These are phyloP conservation scores for Alethe castanea DNA, from an alignment of 2,113 vertebrate species.

Conservation along the genomic window DNA sequence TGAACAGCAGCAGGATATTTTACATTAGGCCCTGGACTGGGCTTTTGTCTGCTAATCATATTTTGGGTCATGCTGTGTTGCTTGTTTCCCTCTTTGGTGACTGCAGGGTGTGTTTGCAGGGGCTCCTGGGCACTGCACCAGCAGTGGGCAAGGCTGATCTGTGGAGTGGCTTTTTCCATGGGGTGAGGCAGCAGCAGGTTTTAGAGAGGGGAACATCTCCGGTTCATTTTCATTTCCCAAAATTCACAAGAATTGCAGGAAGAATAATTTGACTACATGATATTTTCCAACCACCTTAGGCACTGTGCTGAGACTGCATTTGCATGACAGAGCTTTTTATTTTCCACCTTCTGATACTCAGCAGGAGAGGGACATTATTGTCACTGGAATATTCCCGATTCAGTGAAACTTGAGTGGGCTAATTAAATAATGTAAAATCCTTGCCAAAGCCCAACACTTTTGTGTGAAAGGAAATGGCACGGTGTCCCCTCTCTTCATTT, in stretches of 20 bases:
- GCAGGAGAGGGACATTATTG: constrained; percentile 53
- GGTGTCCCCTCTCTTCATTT: not conserved
- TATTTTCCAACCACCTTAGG: constrained; percentile 28
- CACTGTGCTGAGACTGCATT: constrained; percentile 42
- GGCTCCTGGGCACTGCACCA: not conserved
- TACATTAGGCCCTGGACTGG: not conserved
- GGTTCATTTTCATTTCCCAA: not conserved
- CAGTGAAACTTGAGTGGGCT: constrained; percentile 58
- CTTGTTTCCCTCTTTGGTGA: not conserved
- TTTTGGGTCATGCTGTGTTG: not conserved
- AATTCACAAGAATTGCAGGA: not conserved
- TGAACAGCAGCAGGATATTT: not conserved
- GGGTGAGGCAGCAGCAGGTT: not conserved
- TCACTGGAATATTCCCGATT: constrained; percentile 51
- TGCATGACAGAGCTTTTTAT: constrained; percentile 52
- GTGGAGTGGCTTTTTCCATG: not conserved
- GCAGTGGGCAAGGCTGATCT: not conserved
- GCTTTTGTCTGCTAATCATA: not conserved
- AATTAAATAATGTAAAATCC: constrained; percentile 59
- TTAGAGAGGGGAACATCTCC: not conserved
- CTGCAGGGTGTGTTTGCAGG: not conserved
- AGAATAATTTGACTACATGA: constrained; percentile 24
- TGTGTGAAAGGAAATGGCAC: not conserved
- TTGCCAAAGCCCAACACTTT: constrained; percentile 38
- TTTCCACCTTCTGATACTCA: constrained; percentile 55